phyloP scores from a whole-genome alignment of 2,888 invertebrate genomes.

The Himalopsyche kuldschensis region DNA sequence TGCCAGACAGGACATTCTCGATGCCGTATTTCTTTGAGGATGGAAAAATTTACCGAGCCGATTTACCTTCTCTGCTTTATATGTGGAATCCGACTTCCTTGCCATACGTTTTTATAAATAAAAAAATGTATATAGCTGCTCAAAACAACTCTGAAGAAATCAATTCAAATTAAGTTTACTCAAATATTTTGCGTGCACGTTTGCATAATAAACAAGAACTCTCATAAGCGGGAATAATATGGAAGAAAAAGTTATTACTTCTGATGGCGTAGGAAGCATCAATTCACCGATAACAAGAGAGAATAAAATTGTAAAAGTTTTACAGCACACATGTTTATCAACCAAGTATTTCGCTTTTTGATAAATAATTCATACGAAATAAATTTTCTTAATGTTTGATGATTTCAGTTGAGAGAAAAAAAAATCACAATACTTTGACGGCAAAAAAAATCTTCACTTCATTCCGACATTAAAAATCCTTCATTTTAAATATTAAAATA shows the following conservation, averaged over 20 bases:
- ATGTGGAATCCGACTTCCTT: background rate
- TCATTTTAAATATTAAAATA: background rate
- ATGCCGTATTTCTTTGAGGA: background rate
- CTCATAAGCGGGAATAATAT: too few species aligned
- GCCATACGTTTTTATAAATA: too few species aligned
- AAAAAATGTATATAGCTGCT: too few species aligned
- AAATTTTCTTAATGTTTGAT: background rate
- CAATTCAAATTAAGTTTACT: too few species aligned
- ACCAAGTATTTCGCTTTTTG: background rate
- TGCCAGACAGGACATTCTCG: constrained; percentile 12
- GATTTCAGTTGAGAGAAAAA: background rate
- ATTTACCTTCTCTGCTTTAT: background rate
- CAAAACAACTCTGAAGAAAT: too few species aligned
- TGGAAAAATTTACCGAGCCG: background rate
- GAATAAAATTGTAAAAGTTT: background rate
- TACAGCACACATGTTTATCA: background rate
- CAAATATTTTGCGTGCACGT: too few species aligned
- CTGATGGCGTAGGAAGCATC: background rate
- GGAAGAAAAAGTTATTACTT: background rate
- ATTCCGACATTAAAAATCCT: background rate
- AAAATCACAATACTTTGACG: background rate
- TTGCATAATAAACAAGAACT: too few species aligned
- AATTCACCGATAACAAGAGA: background rate
- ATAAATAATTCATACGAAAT: background rate
- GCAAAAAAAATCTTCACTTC: background rate